Conservation (phyloP, 2,797 vertebrate genomes). For the Malurus leucopterus region DNA sequence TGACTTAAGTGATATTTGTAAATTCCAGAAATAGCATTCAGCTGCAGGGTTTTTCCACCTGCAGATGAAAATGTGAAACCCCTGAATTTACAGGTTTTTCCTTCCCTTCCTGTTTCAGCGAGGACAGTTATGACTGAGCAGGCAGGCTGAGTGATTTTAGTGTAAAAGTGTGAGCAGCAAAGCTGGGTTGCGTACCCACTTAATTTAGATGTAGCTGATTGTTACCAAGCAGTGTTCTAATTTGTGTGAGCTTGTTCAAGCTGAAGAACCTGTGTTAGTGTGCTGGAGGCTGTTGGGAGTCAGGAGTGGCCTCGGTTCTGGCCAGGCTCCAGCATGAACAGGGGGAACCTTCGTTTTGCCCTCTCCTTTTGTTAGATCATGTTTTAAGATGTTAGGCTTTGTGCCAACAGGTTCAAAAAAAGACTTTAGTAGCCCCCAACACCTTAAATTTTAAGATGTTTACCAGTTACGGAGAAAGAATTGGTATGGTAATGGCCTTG, state of each 20-base stretch:
- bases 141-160: neutral
- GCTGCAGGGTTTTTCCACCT: neutral
- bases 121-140: rapidly evolving
- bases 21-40: neutral
- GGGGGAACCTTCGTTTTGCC: rapidly evolving
- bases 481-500: neutral
- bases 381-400: neutral
- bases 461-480: neutral
- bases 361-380: rapidly evolving
- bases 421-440: neutral
- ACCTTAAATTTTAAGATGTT: neutral
- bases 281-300: rapidly evolving
- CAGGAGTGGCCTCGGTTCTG: neutral
- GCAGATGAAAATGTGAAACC: neutral
- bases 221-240: neutral
- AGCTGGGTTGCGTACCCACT: neutral
- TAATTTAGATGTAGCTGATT: neutral
- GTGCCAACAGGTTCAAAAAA: rapidly evolving
- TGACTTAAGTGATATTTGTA: neutral
- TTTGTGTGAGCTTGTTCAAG: neutral
- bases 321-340: rapidly evolving
- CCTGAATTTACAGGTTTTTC: neutral
- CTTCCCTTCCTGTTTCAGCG: rapidly evolving
- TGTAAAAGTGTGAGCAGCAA: neutral
- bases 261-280: neutral